phyloP scores from a whole-genome alignment of 37 sponge, comb jelly and placozoan species.

The Lycopodina hypogea region DNA sequence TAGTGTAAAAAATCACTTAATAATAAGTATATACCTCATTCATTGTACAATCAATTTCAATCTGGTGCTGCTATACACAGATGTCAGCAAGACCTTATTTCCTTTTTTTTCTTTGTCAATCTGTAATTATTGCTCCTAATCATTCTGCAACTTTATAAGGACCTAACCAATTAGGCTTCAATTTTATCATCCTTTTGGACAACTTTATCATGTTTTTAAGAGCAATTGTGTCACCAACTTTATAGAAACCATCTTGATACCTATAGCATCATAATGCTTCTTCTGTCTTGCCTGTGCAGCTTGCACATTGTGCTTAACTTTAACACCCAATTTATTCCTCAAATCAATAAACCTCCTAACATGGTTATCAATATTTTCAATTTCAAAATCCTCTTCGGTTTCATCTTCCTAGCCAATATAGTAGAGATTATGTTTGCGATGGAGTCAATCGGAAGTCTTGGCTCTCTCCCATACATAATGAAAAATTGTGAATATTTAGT shows the following conservation, averaged over 20 bases:
- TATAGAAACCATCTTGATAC: neutral
- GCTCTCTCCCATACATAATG: conserved; percentile 23
- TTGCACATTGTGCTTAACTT: conserved; percentile 12
- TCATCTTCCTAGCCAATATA: neutral
- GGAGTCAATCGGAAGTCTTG: conserved; percentile 23
- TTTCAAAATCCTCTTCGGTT: neutral
- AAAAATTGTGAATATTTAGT: conserved; percentile 31
- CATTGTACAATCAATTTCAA: too few species aligned
- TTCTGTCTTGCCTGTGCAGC: conserved; percentile 39
- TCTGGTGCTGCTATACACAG: neutral
- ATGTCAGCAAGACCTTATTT: neutral
- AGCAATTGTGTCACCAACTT: conserved; percentile 18
- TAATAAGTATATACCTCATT: too few species aligned
- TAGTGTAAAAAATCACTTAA: too few species aligned
- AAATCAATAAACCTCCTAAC: neutral
- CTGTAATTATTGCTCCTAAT: conserved; percentile 6
- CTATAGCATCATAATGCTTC: conserved; percentile 29
- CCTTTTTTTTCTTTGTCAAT: neutral
- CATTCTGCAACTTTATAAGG: conserved; percentile 28
- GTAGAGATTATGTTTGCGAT: neutral
- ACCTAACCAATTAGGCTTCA: conserved; percentile 20
- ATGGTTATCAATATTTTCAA: conserved; percentile 18
- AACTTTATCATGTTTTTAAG: conserved; percentile 4
- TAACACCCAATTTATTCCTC: neutral
- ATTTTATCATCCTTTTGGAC: conserved; percentile 6